Conservation (phyloP, 2,113 vertebrate genomes). For the Leptobrachium ailaonicum region DNA sequence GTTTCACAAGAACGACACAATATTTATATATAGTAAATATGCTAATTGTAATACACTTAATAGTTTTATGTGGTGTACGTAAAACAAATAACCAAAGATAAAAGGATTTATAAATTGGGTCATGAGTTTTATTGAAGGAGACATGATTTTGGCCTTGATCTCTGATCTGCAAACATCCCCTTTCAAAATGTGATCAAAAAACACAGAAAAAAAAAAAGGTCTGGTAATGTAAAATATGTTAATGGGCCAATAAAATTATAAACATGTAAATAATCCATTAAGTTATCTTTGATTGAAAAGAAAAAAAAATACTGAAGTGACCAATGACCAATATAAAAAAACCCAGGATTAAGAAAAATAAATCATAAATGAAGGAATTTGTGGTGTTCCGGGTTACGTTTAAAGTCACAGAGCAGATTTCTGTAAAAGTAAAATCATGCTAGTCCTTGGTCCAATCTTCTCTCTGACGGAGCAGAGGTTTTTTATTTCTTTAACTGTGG, state of each 20-base stretch:
- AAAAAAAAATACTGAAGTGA: neutral
- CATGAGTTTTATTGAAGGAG: constrained; percentile 33
- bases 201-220: neutral
- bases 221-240: constrained; percentile 1
- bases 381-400: neutral
- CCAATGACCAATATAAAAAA: neutral
- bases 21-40: too few relatives aligned
- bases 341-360: constrained; percentile 3
- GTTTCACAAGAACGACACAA: too few relatives aligned
- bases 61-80: too few relatives aligned
- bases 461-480: constrained; percentile 44
- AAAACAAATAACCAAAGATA: neutral
- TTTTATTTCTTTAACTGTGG: constrained; percentile 57
- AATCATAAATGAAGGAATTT: constrained; percentile 3
- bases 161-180: constrained; percentile 16
- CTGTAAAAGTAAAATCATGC: constrained; percentile 55
- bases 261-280: constrained; percentile 16
- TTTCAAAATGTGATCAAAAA: constrained; percentile 21
- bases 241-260: neutral
- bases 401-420: constrained; percentile 10
- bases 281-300: constrained; percentile 18
- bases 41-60: too few relatives aligned
- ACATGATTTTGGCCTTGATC: neutral
- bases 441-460: constrained; percentile 49
- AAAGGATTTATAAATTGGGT: constrained; percentile 7